Evolutionary conservation across 2,113 vertebrate species (phyloP), one percentile per base, ranked within the genome.

Genomic region (Amphiprion ocellaris): DNA sequence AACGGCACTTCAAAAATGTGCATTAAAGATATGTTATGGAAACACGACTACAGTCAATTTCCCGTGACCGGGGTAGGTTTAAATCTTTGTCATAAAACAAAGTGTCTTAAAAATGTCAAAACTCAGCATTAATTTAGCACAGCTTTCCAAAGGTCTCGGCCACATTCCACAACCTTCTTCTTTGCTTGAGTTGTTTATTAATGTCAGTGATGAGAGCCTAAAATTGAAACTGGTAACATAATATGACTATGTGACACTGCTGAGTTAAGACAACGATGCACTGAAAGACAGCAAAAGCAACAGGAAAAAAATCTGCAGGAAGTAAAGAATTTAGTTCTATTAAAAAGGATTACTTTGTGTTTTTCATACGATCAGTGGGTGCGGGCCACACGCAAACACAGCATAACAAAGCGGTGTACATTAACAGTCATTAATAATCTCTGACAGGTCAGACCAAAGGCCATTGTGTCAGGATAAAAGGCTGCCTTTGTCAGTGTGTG

Each of bases 371-470:
- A 80, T 83, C 56, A 44, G 68, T 87, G 85, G 84, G 86, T 46
- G 86, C 46, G 55, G 82, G 87, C 74, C 67, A 63, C 58, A 83
- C 52, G 56, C 54, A 81, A 69, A 65, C 49, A 39, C 68, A 83
- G 53, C 46, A 46, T 68, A 73, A 89, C 86, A 90, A 89, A 90
- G 86, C 21, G 30, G 81, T 88, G 77, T 90, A 84, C 77, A 86
- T 90, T 84, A 90, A 79, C 87, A 64, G 74, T 90, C 93, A 93
- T 94, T 92, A 91, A 93, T 93, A 90, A 90, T 83, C 47, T 62
- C 53, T 92, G 92, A 90, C 89, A 88, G 84, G 77, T 88, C 78
- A 72, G 76, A 90, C 78, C 74, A 88, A 86, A 79, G 79, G 77
- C 77, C 70, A 87, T 89, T 93, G 86, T 89, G 46, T 7, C 44